Evolutionary conservation across 2,888 invertebrate species (phyloP), one percentile per base, ranked within the genome.

Genomic region (Calameuta idolon): DNA sequence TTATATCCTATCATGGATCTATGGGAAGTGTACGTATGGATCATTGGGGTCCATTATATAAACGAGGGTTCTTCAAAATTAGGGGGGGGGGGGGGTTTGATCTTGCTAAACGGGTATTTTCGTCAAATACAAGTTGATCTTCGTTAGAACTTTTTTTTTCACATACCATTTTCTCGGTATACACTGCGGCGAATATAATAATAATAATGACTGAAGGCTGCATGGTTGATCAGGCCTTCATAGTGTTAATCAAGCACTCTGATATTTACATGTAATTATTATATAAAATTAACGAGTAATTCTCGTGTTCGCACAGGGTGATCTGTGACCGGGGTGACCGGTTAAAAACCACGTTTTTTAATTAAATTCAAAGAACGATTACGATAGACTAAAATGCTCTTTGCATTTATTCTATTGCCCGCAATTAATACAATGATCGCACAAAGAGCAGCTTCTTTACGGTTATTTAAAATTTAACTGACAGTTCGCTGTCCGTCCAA

Each of bases 171-270:
- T 55, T 55, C 23, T 1, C 55, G 55, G 68, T 71, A 79, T 71
- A 76, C 73, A 76, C 75, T 76, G 80, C 74, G 79, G 68, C 76
- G 75, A 34, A 77, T 76, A 40, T 31, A 81, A 23, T 55, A 55
- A 23, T 55, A 55, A 23, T 55, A 55, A 80, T 77, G 81, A 87
- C 89, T 88, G 89, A 89, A 89, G 87, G 88, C 89, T 89, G 89
- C 89, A 89, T 89, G 89, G 89, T 87, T 79, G 85, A 89, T 88
- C 89, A 89, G 89, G 86, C 86, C 86, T 85, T 87, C 33, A 71
- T 23, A 55, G 71, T 15, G 12, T 34, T 71, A 71, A 71, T 71
- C 40, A 77, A 75, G 75, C 77, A 34, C 77, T 80, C 69, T 74
- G 77, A 74, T 77, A 77, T 77, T 77, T 77, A 79, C 74, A 69